A percentile compares a stretch with the other conserved stretches of the same genome.
Conservation (phyloP, 2,113 vertebrate genomes). For the Diadophis punctatus region DNA sequence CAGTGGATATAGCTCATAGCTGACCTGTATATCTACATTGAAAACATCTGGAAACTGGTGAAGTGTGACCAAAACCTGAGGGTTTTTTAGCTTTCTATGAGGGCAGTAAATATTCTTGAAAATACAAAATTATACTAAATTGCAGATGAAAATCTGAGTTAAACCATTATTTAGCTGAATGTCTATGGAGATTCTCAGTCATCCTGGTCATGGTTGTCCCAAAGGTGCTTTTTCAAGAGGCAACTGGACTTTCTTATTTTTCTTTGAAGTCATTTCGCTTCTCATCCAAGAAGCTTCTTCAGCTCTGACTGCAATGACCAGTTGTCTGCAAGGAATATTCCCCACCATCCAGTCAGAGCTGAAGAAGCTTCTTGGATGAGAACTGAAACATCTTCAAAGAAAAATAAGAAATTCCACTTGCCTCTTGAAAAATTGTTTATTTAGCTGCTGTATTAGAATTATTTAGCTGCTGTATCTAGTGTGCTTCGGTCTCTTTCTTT, state of each 20-base stretch:
- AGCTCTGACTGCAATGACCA: background rate
- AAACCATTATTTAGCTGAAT: background rate
- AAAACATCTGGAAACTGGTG: conserved; percentile 1
- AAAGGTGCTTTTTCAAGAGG: background rate
- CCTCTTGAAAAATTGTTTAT: background rate
- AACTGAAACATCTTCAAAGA: background rate
- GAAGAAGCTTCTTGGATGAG: background rate
- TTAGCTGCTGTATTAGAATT: background rate
- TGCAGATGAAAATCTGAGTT: background rate
- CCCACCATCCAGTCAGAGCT: background rate
- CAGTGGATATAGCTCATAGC: background rate
- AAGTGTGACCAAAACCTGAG: background rate
- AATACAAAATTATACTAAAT: background rate
- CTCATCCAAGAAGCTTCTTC: background rate
- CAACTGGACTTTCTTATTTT: background rate
- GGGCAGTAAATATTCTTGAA: background rate
- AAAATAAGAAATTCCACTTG: background rate
- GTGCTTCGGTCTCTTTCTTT: background rate
- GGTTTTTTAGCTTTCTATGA: background rate
- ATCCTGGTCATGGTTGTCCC: background rate
- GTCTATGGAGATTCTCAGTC: background rate
- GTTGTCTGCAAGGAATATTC: background rate
- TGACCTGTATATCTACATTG: background rate
- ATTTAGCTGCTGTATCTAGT: background rate
- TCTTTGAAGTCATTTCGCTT: background rate